Conservation (phyloP, 2,113 vertebrate genomes). For the Corythoichthys haematopterus region DNA sequence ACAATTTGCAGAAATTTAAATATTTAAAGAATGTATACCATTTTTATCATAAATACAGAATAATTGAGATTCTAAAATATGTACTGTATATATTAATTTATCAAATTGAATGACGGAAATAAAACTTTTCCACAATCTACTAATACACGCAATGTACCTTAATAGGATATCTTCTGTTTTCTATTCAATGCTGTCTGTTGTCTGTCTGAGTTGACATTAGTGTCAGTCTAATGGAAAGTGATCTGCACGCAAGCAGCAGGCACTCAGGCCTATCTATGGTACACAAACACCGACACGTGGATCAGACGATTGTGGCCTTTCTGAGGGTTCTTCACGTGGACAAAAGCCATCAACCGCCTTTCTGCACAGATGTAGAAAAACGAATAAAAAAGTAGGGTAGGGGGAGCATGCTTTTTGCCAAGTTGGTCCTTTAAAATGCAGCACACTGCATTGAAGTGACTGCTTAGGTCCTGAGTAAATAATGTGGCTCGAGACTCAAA, state of each 20-base stretch:
- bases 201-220: constrained; percentile 7
- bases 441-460: not conserved
- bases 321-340: constrained; percentile 28
- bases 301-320: constrained; percentile 15
- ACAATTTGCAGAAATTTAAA: no score
- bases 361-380: constrained; percentile 8
- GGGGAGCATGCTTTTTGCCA: not conserved
- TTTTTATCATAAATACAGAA: no score
- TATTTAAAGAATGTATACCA: no score
- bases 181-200: constrained; percentile 1
- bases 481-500: constrained; percentile 9
- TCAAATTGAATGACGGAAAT: no score
- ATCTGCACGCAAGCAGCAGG: constrained; percentile 39
- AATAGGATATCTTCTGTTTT: not conserved
- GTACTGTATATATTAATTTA: no score
- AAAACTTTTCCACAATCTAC: not conserved
- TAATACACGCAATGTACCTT: not conserved
- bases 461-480: constrained; percentile 1
- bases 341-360: constrained; percentile 6
- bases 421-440: not conserved
- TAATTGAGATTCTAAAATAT: no score
- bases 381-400: not conserved
- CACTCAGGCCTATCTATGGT: constrained; percentile 36
- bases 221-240: constrained; percentile 42
- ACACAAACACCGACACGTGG: constrained; percentile 49